phyloP scores from a whole-genome alignment of 2,797 vertebrate species.

The Dicrostonyx torquatus region DNA sequence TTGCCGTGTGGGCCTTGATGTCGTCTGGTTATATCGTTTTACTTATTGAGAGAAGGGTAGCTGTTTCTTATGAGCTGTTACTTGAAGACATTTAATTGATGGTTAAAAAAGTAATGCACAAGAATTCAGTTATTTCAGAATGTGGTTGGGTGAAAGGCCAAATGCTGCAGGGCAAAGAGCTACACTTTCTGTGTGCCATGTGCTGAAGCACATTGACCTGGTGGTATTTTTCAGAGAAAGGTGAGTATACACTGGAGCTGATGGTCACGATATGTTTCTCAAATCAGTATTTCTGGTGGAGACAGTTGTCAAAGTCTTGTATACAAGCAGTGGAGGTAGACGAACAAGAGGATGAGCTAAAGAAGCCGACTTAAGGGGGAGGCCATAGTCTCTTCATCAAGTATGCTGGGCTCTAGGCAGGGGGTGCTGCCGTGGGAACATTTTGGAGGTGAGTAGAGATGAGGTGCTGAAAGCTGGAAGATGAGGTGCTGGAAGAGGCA shows the following conservation, averaged over 20 bases:
- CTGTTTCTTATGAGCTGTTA: conserved; percentile 54
- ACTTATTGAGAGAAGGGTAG: conserved; percentile 7
- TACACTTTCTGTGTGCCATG: background rate
- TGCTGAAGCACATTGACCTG: background rate
- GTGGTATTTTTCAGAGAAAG: conserved; percentile 48
- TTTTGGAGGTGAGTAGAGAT: background rate
- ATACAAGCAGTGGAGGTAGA: background rate
- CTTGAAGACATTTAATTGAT: conserved; percentile 42
- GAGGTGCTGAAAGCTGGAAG: background rate
- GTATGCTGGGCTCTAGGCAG: background rate
- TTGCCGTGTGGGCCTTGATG: conserved; percentile 32
- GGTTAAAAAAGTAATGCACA: background rate
- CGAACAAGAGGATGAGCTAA: background rate
- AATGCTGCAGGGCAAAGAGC: background rate
- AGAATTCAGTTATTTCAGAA: background rate
- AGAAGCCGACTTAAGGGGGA: background rate
- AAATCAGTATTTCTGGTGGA: background rate
- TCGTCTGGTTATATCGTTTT: conserved; percentile 41
- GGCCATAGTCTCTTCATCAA: background rate
- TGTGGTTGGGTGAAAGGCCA: background rate
- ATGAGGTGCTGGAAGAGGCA: background rate
- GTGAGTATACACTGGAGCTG: conserved; percentile 72
- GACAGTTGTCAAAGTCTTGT: background rate
- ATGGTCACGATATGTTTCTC: background rate
- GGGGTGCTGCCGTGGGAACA: background rate